These are phyloP conservation scores for Rhinella marina DNA, from an alignment of 2,797 vertebrate genomes.

Conservation along the genomic window DNA sequence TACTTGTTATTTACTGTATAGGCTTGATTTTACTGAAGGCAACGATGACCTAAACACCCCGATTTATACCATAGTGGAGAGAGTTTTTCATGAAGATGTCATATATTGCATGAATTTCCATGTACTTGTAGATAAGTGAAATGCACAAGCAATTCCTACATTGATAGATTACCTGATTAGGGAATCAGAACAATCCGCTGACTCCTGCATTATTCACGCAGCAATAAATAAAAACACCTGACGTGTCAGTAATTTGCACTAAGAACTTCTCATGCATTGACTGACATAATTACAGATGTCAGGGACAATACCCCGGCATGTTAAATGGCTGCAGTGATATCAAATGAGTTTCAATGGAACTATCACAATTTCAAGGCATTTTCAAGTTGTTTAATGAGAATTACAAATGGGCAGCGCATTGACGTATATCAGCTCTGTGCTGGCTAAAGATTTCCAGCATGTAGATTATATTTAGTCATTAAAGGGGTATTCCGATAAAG, in stretches of 20 bases:
- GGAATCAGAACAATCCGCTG: conserved; percentile 28
- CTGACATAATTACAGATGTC: conserved; percentile 46
- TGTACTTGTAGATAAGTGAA: conserved; percentile 28
- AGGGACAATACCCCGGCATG: background rate
- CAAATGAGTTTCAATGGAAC: background rate
- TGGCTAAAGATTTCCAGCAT: background rate
- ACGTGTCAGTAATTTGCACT: conserved; percentile 28
- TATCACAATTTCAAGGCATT: too few relatives aligned
- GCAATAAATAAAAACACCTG: conserved; percentile 45
- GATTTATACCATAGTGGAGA: background rate
- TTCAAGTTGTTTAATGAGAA: background rate
- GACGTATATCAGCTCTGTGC: background rate
- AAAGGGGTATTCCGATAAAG: too few relatives aligned
- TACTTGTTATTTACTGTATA: background rate
- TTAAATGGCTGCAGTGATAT: conserved; percentile 4
- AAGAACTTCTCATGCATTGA: conserved; percentile 39
- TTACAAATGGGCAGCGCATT: background rate
- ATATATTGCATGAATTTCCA: conserved; percentile 13
- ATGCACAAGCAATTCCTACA: conserved; percentile 2
- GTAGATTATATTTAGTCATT: too few relatives aligned
- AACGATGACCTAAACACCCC: background rate
- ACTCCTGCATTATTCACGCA: conserved; percentile 38
- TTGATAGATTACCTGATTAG: conserved; percentile 43
- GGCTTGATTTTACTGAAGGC: background rate
- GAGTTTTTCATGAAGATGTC: background rate